phyloP scores from a whole-genome alignment of 1,140 invertebrate species.

The Linepithema humile region DNA sequence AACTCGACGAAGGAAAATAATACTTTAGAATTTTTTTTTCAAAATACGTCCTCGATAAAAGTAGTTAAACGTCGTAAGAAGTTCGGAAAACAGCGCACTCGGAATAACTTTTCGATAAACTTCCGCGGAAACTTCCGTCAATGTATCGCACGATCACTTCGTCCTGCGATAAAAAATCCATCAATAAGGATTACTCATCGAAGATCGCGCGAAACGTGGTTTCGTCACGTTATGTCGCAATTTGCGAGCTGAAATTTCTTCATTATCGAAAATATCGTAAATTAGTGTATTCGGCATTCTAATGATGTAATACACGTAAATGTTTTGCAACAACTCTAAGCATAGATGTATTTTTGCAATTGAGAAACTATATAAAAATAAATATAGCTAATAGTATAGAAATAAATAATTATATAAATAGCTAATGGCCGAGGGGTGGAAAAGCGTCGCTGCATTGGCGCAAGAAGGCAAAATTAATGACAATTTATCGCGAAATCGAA shows the following conservation, averaged over 20 bases:
- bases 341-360: not conserved
- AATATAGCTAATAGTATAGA: not conserved
- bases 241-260: not conserved
- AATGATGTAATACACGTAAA: not conserved
- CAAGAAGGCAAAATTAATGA: slow-evolving; percentile 5
- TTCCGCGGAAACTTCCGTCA: slow-evolving; percentile 4
- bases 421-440: not conserved
- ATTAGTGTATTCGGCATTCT: not conserved
- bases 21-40: too few relatives aligned
- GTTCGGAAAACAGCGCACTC: slow-evolving; percentile 5
- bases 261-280: not conserved
- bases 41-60: slow-evolving; percentile 3
- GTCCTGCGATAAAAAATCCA: not conserved
- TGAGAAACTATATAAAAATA: not conserved
- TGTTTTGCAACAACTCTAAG: not conserved
- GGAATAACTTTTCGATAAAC: slow-evolving; percentile 41
- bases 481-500: slow-evolving; percentile 37
- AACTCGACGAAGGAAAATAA: not conserved
- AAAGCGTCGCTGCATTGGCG: not conserved
- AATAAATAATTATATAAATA: not conserved
- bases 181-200: slow-evolving; percentile 35
- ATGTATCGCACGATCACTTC: slow-evolving; percentile 13
- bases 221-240: slow-evolving; percentile 13
- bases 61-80: slow-evolving; percentile 41
- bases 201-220: slow-evolving; percentile 2